phyloP scores from a whole-genome alignment of 2,888 invertebrate species.

The Plagodis dolabraria region DNA sequence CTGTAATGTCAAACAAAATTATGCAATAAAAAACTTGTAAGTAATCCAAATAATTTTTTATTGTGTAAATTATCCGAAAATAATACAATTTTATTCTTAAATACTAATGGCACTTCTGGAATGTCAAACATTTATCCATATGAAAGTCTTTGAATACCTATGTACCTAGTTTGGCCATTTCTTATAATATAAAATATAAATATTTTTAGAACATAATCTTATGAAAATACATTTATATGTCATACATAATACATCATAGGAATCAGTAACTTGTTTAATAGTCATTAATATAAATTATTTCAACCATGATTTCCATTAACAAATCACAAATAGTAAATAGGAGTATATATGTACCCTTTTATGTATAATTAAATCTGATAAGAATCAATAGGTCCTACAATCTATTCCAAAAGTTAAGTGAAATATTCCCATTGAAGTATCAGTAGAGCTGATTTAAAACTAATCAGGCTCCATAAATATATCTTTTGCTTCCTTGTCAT shows the following conservation, averaged over 20 bases:
- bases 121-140: slow-evolving; percentile 26
- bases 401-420: no score
- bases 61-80: slow-evolving; percentile 20
- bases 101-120: slow-evolving; percentile 39
- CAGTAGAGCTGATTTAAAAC: no score
- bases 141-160: neutral
- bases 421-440: no score
- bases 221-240: neutral
- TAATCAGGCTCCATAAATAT: no score
- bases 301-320: neutral
- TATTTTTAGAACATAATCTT: neutral
- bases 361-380: no score
- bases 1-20: no score
- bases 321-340: neutral
- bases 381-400: no score
- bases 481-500: no score
- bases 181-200: neutral
- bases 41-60: slow-evolving; percentile 13
- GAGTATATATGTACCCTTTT: no score
- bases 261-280: neutral
- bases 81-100: slow-evolving; percentile 36
- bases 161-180: slow-evolving; percentile 6
- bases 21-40: slow-evolving; percentile 10
- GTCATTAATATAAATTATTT: neutral
- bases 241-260: neutral